Percentiles rank a stretch among this genome's conserved stretches.
Evolutionary conservation across 1,140 invertebrate species (phyloP).

Genomic region (Zelostemma sp.): DNA sequence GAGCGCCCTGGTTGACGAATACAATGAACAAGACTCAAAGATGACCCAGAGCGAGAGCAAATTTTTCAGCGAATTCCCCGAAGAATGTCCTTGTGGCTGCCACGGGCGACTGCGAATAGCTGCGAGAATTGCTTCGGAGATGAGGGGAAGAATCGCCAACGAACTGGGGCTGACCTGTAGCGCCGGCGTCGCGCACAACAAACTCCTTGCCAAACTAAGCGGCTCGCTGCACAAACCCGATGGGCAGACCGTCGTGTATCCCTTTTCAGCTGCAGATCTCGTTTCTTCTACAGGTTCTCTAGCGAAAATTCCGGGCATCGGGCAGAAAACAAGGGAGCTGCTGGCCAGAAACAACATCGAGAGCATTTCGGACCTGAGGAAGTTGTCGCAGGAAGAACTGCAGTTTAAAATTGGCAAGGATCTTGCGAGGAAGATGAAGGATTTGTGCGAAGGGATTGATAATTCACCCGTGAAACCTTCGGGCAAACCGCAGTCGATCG

Average conservation of each 20-base stretch:
- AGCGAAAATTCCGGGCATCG: constrained; percentile 79
- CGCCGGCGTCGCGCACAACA: constrained; percentile 87
- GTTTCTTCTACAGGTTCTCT: constrained; percentile 75
- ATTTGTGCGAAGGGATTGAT: constrained; percentile 80
- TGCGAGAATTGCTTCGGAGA: constrained; percentile 78
- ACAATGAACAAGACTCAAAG: constrained; percentile 14
- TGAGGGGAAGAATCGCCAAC: constrained; percentile 75
- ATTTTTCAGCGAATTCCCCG: constrained; percentile 70
- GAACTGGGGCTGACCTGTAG: constrained; percentile 82
- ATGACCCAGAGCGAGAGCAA: constrained; percentile 57
- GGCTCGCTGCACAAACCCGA: constrained; percentile 82
- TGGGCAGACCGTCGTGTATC: constrained; percentile 83
- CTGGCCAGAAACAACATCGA: constrained; percentile 74
- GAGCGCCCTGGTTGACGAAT: constrained; percentile 75
- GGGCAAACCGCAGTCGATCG: constrained; percentile 78
- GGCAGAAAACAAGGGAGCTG: constrained; percentile 75
- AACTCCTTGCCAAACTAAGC: constrained; percentile 84
- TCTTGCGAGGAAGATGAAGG: constrained; percentile 76
- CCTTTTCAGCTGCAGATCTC: constrained; percentile 74
- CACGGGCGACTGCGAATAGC: constrained; percentile 75
- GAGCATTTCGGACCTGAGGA: constrained; percentile 72
- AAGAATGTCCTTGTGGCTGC: constrained; percentile 80
- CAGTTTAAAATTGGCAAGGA: constrained; percentile 75
- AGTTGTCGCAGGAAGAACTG: constrained; percentile 72
- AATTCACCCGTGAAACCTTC: constrained; percentile 77